Percentiles rank a stretch among this genome's conserved stretches.
phyloP scores from a whole-genome alignment of 2,113 vertebrate genomes.

The Antechinus flavipes region DNA sequence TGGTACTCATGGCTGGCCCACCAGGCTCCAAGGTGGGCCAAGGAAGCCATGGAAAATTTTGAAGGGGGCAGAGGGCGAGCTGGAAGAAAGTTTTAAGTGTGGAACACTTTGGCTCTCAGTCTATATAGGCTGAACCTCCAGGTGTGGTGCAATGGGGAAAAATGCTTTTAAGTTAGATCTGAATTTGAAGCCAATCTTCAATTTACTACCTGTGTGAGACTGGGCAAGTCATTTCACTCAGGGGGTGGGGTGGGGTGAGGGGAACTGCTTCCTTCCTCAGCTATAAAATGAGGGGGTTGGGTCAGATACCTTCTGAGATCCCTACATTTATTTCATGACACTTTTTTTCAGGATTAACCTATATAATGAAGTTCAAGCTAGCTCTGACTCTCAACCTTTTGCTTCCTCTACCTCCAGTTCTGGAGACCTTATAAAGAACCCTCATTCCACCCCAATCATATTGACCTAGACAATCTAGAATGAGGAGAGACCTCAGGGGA shows the following conservation, averaged over 20 bases:
- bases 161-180: neutral
- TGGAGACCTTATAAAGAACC: neutral
- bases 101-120: neutral
- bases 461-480: neutral
- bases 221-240: neutral
- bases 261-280: neutral
- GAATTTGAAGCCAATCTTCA: neutral
- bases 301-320: neutral
- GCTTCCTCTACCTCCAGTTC: neutral
- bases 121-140: neutral
- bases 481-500: neutral
- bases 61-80: neutral
- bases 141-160: neutral
- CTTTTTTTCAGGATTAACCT: neutral
- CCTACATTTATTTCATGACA: neutral
- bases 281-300: neutral
- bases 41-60: conserved; percentile 2
- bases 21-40: neutral
- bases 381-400: neutral
- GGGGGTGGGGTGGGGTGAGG: too few species aligned
- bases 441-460: neutral
- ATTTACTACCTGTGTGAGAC: neutral
- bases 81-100: neutral
- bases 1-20: neutral
- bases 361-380: neutral